phyloP scores from a whole-genome alignment of 2,888 invertebrate genomes.

The Caenorhabditis sp. region DNA sequence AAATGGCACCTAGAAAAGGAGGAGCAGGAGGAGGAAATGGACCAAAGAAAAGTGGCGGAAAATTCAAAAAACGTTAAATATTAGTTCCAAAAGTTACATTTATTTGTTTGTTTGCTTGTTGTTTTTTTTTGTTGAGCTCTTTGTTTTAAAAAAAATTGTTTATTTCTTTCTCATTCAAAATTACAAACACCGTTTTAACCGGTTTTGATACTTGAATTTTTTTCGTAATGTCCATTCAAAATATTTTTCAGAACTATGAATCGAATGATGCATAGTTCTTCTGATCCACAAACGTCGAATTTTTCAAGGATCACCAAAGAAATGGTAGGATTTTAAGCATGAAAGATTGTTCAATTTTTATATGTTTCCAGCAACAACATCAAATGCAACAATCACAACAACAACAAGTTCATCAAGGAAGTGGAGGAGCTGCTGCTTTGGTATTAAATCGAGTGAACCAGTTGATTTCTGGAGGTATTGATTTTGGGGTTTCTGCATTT shows the following conservation, averaged over 20 bases:
- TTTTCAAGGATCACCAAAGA: not conserved
- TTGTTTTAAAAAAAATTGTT: slow-evolving; percentile 6
- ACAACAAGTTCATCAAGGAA: slow-evolving; percentile 11
- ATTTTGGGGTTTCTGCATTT: not conserved
- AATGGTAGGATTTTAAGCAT: not conserved
- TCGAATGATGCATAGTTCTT: slow-evolving; percentile 32
- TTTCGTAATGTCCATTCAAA: not conserved
- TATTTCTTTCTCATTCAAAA: not conserved
- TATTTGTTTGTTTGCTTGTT: not conserved
- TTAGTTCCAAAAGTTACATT: too few species aligned
- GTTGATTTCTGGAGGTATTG: slow-evolving; percentile 10
- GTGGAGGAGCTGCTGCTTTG: slow-evolving; percentile 8
- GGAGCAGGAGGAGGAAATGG: slow-evolving; percentile 10
- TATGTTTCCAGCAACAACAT: slow-evolving; percentile 9
- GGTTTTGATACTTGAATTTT: not conserved
- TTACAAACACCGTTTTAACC: too few species aligned
- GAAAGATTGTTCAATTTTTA: not conserved
- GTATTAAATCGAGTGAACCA: slow-evolving; percentile 13
- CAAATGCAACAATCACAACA: slow-evolving; percentile 19
- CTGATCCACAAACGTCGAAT: slow-evolving; percentile 31
- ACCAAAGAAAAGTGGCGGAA: slow-evolving; percentile 3
- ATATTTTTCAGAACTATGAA: slow-evolving; percentile 12
- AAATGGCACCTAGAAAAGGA: slow-evolving; percentile 10
- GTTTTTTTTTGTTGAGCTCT: slow-evolving; percentile 5
- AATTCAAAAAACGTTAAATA: slow-evolving; percentile 21